Base-by-base conservation (phyloP, 2,797 vertebrate species). In the Psittacula echo region DNA sequence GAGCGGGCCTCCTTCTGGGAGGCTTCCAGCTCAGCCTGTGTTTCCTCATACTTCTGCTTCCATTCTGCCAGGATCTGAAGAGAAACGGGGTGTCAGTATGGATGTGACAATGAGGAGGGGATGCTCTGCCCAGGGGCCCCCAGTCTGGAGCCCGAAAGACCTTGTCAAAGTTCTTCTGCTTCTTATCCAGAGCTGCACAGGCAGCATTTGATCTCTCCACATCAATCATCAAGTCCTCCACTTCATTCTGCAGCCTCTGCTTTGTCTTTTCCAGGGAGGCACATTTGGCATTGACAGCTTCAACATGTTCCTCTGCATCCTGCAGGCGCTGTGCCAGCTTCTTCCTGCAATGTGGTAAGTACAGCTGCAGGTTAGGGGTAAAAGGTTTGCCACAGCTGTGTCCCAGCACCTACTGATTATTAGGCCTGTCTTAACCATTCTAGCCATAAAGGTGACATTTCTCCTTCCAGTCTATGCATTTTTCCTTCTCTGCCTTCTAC, bases 31-130 rank as follows among this genome's bases (percentile, higher is more conserved):
- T 99, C 98, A 64, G 98, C 97, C 87, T 98, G 98, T 20, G 98
- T 97, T 88, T 99, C 98, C 78, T 99, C 98, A 58, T 97, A 98
- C 86, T 99, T 99, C 90, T 99, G 98, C 62, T 99, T 99, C 98
- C 98, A 98, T 81, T 99, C 98, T 54, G 98, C 95, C 62, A 97
- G 85, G 51, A 97, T 23, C 97, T 77, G 74, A 21, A 64, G 47
- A n/a, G 45, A 64, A 62, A n/a, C 0, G 4, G 17, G 22, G 7
- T 8, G 2, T 76, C 6, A 41, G 45, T 20, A 21, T 5, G 58
- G 27, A 20, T 5, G 34, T 32, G 45, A 17, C 29, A 13, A 29
- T 34, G 21, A 42, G 42, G 42, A 42, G 6, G 42, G 42, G 42
- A 42, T 42, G 41, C 14, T 42, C 34, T 34, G n/a, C 42, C 12